Evolutionary conservation across 1,140 invertebrate genomes (phyloP), one percentile per base, ranked within the genome.

Genomic region (Drosophila parabipectinata): DNA sequence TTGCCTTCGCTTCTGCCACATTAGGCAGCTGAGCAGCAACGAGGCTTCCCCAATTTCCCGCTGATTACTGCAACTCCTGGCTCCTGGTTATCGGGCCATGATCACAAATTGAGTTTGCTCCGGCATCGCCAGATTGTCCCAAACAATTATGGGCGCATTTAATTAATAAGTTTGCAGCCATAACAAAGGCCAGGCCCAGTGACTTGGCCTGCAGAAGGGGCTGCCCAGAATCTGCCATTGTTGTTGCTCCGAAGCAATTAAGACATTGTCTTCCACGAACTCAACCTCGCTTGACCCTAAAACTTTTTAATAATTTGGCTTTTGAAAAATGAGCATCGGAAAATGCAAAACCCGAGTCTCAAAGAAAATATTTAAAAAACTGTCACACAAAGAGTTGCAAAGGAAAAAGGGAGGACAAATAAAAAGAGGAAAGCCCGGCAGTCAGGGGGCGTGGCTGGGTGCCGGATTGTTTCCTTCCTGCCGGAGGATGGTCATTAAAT

Each of bases 91-190:
- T 77, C 67, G 12, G 24, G 34, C 60, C 51, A 53, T 69, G 78
- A 88, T 87, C 83, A 69, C 59, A 82, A 79, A 88, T 87, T 87
- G 53, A 83, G 77, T 79, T 88, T 72, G 48, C 44, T 34, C 47
- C 26, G 53, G 57, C 74, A 12, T 3, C 50, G 41, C 30, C 58
- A 64, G 28, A 75, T 60, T 71, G 55, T 68, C 78, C 62, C 59
- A 64, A 81, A 76, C 82, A 85, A 85, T 87, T 85, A 76, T 76
- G 52, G 72, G 60, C 62, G 56, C 79, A 48, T 88, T 87, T 87
- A 87, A 87, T 88, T 87, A 87, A 87, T 79, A 87, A 83, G 84
- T 87, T 88, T 82, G 55, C 51, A 54, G 56, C 48, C 61, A 28
- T 59, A 56, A 53, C 66, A 62, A 68, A 60, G 45, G 53, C 18